These are phyloP conservation scores for Drosophila prostipennis DNA, from an alignment of 2,888 invertebrate species.

Conservation along the genomic window DNA sequence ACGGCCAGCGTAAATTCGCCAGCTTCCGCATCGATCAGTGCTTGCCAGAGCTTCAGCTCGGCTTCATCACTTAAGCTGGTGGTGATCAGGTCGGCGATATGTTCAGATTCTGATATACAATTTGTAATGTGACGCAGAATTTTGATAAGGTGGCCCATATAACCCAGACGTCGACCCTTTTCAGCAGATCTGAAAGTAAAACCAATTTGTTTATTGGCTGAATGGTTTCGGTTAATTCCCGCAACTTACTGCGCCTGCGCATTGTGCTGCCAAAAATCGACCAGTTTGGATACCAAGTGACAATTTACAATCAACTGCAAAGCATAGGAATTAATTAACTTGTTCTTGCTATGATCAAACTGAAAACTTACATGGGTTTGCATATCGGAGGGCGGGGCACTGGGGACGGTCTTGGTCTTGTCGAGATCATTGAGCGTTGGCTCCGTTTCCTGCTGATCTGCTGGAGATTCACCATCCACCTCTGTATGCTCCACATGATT, in stretches of 20 bases:
- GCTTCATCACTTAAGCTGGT: slow-evolving; percentile 85
- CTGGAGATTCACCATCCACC: slow-evolving; percentile 14
- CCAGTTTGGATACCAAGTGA: slow-evolving; percentile 90
- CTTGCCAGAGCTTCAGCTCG: slow-evolving; percentile 85
- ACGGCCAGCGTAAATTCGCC: slow-evolving; percentile 82
- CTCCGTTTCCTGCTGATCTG: slow-evolving; percentile 22
- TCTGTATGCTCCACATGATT: slow-evolving; percentile 48
- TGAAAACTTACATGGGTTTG: slow-evolving; percentile 85
- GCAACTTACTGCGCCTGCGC: slow-evolving; percentile 90
- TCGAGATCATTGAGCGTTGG: slow-evolving; percentile 57
- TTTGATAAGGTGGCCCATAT: slow-evolving; percentile 88
- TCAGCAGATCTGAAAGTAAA: slow-evolving; percentile 83
- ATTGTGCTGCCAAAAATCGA: slow-evolving; percentile 93
- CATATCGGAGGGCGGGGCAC: slow-evolving; percentile 84
- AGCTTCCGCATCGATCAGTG: slow-evolving; percentile 79
- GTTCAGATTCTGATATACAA: slow-evolving; percentile 84
- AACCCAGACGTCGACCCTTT: slow-evolving; percentile 87
- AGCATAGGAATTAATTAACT: slow-evolving; percentile 27
- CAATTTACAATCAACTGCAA: slow-evolving; percentile 91
- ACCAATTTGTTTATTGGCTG: background rate
- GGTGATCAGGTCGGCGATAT: slow-evolving; percentile 86
- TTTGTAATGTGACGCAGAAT: slow-evolving; percentile 86
- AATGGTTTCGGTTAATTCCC: fast-evolving
- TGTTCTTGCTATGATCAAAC: fast-evolving
- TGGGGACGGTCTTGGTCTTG: slow-evolving; percentile 60